Evolutionary conservation across 92 coral and sea anemone genomes (phyloP), one percentile per base, ranked within the genome.

Genomic region (Heliopora coerulea): DNA sequence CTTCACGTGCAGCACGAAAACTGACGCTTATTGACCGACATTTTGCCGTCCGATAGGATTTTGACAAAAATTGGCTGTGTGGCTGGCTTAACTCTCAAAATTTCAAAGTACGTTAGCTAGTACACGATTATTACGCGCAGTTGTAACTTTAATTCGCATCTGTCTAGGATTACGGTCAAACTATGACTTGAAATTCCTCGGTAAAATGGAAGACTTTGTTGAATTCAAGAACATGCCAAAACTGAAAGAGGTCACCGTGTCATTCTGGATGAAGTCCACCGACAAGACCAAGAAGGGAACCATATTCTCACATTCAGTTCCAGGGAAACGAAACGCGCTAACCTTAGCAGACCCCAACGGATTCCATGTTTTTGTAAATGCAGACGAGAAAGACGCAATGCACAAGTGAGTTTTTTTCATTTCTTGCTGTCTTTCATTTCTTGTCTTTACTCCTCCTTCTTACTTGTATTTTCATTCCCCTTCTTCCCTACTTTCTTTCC

Each of bases 201-300:
- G 77, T 6, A 70, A 54, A 23, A 20, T 20, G 20, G 37, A 33
- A 19, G 77, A 70, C 39, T 70, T 30, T 32, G 77, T 70, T 37
- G 63, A 70, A 54, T 70, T 70, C 18, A 54, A 70, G 17, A 50
- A 70, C 49, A 19, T 70, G 48, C 77, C 77, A 8, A 70, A 70
- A 33, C 57, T 70, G 49, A 70, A 70, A 35, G 77, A 70, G 35
- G 63, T 54, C 11, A 70, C 77, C 15, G 62, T 70, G 30, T 35
- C 77, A 33, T 70, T 70, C 62, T 70, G 77, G 77, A 54, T 70
- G 42, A 70, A 70, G 63, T 48, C 77, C 34, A 67, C 14, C 2
- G 74, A 67, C 41, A 46, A 46, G 59, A 46, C 74, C 19, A 67
- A 44, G 74, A 67, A 44, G 25, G 74, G 74, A 49, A 67, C 74